phyloP scores from a whole-genome alignment of 2,797 vertebrate genomes.

The Tauraco hartlaubi region DNA sequence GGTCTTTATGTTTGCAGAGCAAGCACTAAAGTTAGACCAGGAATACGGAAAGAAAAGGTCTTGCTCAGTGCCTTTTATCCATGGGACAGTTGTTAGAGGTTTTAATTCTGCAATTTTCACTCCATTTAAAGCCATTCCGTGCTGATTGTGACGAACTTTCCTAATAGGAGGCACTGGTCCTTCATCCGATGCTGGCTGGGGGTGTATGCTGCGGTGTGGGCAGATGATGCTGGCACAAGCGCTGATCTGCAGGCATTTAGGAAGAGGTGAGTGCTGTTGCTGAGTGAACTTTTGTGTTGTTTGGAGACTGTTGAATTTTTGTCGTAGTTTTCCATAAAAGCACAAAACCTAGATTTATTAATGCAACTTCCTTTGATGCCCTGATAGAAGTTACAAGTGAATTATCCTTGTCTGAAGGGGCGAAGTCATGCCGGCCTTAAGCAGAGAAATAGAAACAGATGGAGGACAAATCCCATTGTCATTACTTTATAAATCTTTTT shows the following conservation, averaged over 20 bases:
- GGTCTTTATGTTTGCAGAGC: neutral
- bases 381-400: neutral
- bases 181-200: constrained; percentile 89
- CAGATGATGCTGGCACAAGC: constrained; percentile 93
- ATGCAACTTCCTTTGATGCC: neutral
- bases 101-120: neutral
- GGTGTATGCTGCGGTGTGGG: constrained; percentile 91
- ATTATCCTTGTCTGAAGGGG: neutral
- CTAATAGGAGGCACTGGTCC: constrained; percentile 87
- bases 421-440: neutral
- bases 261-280: constrained; percentile 80
- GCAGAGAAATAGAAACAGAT: neutral
- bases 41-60: neutral
- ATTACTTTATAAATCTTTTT: neutral
- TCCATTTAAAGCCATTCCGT: neutral
- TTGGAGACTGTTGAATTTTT: neutral
- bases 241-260: constrained; percentile 86
- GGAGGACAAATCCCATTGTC: neutral
- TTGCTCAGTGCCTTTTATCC: neutral
- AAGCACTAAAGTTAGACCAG: neutral
- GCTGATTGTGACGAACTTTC: neutral
- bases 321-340: neutral
- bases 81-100: neutral
- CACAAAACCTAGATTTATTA: neutral
- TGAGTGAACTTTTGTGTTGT: neutral